Percentiles rank a stretch among this genome's conserved stretches.
Evolutionary conservation across 2,113 vertebrate genomes (phyloP).

Genomic region (Fulica atra): DNA sequence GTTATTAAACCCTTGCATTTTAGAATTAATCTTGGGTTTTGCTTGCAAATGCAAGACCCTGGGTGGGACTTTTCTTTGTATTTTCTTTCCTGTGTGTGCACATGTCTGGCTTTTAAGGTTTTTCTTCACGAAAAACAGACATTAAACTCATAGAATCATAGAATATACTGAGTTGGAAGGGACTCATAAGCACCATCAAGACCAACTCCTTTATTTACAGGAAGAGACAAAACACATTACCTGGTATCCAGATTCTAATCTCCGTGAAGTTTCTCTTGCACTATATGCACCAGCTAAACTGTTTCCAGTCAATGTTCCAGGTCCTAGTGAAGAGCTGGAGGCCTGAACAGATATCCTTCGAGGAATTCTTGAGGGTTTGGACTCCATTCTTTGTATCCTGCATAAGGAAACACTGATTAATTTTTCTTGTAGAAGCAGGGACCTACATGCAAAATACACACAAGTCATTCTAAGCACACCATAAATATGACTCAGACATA

Average conservation of each 20-base stretch:
- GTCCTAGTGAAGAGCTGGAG: conserved; percentile 75
- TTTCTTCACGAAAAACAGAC: not conserved
- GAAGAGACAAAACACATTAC: conserved; percentile 73
- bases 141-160: not conserved
- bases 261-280: conserved; percentile 80
- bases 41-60: not conserved
- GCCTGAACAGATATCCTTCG: conserved; percentile 83
- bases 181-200: too few relatives aligned
- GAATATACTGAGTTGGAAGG: too few relatives aligned
- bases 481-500: not conserved
- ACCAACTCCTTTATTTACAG: not conserved
- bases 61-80: not conserved
- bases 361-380: conserved; percentile 90
- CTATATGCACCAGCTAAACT: conserved; percentile 79
- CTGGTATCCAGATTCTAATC: conserved; percentile 86
- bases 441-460: not conserved
- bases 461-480: not conserved
- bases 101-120: not conserved
- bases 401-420: conserved; percentile 39
- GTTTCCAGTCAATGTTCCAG: conserved; percentile 70
- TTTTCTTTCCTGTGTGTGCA: not conserved
- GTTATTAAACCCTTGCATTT: not conserved
- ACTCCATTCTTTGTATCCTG: conserved; percentile 86
- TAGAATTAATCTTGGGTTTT: not conserved
- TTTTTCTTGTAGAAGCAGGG: conserved; percentile 10